Evolutionary conservation across 1,140 invertebrate genomes (phyloP).

Genomic region (Apis dorsata): DNA sequence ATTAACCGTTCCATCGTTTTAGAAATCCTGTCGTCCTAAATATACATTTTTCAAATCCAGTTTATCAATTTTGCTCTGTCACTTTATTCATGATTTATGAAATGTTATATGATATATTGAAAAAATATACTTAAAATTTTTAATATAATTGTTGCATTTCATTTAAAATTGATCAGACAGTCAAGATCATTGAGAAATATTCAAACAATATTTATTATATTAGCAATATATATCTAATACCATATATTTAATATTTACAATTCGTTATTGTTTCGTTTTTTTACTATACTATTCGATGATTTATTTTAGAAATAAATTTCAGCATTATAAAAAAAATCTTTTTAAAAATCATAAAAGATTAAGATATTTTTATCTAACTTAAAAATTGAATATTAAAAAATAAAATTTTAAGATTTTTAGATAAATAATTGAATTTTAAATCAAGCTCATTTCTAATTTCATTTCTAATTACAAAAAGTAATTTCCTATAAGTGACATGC

Average conservation of each 20-base stretch:
- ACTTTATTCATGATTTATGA: background rate
- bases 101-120: background rate
- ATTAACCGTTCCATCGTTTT: slow-evolving; percentile 37
- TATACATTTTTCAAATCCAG: background rate
- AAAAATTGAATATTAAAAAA: background rate
- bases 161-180: too few relatives aligned
- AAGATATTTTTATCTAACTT: background rate
- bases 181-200: background rate
- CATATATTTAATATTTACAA: background rate
- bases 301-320: background rate
- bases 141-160: background rate
- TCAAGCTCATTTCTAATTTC: background rate
- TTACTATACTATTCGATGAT: background rate
- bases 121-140: background rate
- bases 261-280: background rate
- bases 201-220: too few relatives aligned
- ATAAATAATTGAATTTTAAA: background rate
- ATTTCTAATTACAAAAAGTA: background rate
- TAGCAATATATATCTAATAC: too few relatives aligned
- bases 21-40: slow-evolving; percentile 10
- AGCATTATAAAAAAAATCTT: background rate
- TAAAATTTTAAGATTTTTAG: background rate
- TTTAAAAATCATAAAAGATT: background rate
- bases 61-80: background rate
- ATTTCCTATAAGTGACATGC: too few relatives aligned